Percentiles rank a stretch among this genome's conserved stretches.
These are phyloP conservation scores for Parus major DNA, from an alignment of 2,113 vertebrate species.

Conservation along the genomic window DNA sequence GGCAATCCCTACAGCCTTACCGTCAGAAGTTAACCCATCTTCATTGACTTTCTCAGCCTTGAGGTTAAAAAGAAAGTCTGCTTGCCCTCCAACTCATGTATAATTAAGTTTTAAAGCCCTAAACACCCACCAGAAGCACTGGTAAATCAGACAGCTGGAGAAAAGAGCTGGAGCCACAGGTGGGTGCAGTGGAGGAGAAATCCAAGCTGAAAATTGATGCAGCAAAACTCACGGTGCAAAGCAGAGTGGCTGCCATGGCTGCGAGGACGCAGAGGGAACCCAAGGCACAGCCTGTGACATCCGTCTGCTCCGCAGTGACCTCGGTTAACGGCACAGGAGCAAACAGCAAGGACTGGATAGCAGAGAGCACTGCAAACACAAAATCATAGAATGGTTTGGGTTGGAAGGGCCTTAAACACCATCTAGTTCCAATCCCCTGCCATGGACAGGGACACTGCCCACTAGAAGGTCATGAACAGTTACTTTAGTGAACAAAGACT, in stretches of 20 bases:
- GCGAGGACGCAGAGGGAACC: not conserved
- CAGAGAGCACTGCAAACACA: not conserved
- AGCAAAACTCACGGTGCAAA: not conserved
- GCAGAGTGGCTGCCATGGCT: not conserved
- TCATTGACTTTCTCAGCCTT: not conserved
- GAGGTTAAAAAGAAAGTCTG: slow-evolving; percentile 10
- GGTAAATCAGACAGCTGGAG: not conserved
- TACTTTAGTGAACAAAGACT: not conserved
- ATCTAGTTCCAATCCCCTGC: not conserved
- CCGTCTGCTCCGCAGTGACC: accelerated
- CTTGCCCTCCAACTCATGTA: not conserved
- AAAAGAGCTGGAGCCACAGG: not conserved
- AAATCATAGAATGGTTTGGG: not conserved
- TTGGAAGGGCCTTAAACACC: not conserved
- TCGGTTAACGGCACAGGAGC: not conserved
- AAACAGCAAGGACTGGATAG: not conserved
- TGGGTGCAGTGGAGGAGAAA: not conserved
- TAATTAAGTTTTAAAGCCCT: not conserved
- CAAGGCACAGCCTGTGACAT: not conserved
- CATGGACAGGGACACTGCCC: accelerated
- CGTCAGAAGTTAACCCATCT: not conserved
- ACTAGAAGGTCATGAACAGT: no score
- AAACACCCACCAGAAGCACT: not conserved
- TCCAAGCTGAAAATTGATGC: not conserved
- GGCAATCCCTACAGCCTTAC: not conserved